These are phyloP conservation scores for Pseudachorutes palmiensis DNA, from an alignment of 1,140 invertebrate genomes.

Conservation along the genomic window DNA sequence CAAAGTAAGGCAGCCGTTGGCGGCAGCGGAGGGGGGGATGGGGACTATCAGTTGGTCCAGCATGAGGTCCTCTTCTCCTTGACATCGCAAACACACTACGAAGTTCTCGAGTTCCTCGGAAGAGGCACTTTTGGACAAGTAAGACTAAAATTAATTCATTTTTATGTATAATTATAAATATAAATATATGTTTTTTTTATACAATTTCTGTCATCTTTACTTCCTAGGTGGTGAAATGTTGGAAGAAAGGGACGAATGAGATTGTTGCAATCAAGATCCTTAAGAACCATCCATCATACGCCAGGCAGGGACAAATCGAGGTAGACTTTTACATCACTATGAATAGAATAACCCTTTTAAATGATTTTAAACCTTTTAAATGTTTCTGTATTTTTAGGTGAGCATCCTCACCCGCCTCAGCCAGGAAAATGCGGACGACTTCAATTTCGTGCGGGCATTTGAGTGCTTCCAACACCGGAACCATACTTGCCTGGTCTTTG, in stretches of 20 bases:
- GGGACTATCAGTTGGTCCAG: constrained; percentile 95
- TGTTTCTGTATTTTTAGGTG: constrained; percentile 62
- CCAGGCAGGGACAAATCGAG: constrained; percentile 98
- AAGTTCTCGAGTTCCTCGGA: constrained; percentile 96
- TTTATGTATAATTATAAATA: no score
- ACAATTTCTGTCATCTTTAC: background rate
- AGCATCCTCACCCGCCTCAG: constrained; percentile 93
- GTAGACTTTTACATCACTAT: no score
- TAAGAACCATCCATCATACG: constrained; percentile 99
- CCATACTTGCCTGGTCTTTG: constrained; percentile 98
- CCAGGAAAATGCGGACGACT: constrained; percentile 99
- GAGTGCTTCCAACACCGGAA: constrained; percentile 99
- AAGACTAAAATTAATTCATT: constrained; percentile 8
- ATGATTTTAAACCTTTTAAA: no score
- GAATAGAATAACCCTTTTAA: no score
- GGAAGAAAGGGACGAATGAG: constrained; percentile 99
- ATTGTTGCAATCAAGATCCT: constrained; percentile 99
- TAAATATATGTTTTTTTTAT: no score
- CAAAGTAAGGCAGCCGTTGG: constrained; percentile 58
- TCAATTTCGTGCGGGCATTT: constrained; percentile 98
- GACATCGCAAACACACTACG: constrained; percentile 68
- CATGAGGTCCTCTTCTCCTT: constrained; percentile 96
- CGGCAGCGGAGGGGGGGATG: constrained; percentile 69
- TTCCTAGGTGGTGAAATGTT: constrained; percentile 89
- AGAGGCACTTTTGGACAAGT: constrained; percentile 96